These are phyloP conservation scores for Oryzias dopingdopingensis DNA, from an alignment of 2,797 vertebrate genomes.

Conservation along the genomic window DNA sequence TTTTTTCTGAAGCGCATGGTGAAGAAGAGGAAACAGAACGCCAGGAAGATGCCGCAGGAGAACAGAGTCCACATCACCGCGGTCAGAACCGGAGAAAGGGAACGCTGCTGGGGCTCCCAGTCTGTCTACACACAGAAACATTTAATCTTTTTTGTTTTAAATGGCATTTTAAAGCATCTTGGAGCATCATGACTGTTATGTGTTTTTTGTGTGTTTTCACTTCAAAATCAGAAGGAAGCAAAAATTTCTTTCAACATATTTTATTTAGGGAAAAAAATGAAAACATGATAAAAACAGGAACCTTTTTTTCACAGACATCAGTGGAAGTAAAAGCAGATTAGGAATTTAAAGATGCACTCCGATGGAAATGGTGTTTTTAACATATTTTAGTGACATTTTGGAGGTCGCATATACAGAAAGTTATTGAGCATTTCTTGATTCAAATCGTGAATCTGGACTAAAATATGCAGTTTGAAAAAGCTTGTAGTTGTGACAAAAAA, in stretches of 20 bases:
- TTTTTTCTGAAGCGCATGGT: slow-evolving; percentile 93
- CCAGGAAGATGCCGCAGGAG: slow-evolving; percentile 86
- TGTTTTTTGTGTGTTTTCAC: neutral
- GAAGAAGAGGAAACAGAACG: slow-evolving; percentile 87
- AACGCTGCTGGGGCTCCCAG: slow-evolving; percentile 51
- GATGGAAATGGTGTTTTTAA: no score
- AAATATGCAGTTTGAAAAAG: no score
- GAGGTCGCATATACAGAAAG: no score
- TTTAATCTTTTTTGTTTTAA: slow-evolving; percentile 20
- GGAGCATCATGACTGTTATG: neutral
- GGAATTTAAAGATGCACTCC: no score
- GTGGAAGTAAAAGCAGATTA: no score
- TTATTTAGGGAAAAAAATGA: slow-evolving; percentile 46
- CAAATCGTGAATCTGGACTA: no score
- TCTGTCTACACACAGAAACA: slow-evolving; percentile 60
- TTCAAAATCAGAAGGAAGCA: neutral
- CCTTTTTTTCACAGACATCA: neutral
- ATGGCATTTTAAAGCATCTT: neutral
- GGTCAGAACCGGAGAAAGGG: slow-evolving; percentile 80
- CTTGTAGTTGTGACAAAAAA: no score
- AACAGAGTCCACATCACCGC: slow-evolving; percentile 88
- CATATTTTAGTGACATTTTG: no score
- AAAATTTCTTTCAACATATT: slow-evolving; percentile 5
- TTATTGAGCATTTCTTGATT: no score
- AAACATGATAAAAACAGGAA: neutral